Conservation (phyloP, 2,797 vertebrate genomes). For the Galaxias olidus region DNA sequence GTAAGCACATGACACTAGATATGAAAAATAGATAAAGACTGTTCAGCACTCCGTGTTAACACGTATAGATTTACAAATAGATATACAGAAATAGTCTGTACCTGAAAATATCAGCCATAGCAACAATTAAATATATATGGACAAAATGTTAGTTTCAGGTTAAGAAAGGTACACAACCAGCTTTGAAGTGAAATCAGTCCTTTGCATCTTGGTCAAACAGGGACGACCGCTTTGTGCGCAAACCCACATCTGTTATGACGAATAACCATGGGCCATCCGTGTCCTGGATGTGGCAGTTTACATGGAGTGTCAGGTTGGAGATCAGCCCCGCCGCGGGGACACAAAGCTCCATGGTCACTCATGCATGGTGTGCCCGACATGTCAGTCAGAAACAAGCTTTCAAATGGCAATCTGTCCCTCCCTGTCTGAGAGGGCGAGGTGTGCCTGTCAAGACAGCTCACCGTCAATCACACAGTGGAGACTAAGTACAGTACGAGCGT, state of each 20-base stretch:
- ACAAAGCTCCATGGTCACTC: conserved; percentile 33
- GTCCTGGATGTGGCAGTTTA: conserved; percentile 41
- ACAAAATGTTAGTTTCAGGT: no score
- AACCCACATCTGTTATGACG: conserved; percentile 45
- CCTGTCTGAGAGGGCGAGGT: neutral
- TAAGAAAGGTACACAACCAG: neutral
- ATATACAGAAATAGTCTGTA: no score
- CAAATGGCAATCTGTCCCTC: conserved; percentile 16
- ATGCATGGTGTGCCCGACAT: conserved; percentile 16
- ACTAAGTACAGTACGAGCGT: no score
- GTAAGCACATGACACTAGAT: no score
- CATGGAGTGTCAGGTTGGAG: conserved; percentile 45
- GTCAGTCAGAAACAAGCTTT: conserved; percentile 20
- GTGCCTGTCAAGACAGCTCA: conserved; percentile 14
- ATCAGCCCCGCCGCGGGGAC: conserved; percentile 29
- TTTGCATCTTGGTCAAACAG: neutral
- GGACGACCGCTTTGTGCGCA: conserved; percentile 17
- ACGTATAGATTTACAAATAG: no score
- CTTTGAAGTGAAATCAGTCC: neutral
- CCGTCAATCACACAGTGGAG: neutral
- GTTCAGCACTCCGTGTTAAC: no score
- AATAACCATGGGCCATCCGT: conserved; percentile 34
- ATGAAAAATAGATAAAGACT: no score
- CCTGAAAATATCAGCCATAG: no score
- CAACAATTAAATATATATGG: neutral